Conservation (phyloP, 2,797 vertebrate genomes). For the Ceryle rudis region DNA sequence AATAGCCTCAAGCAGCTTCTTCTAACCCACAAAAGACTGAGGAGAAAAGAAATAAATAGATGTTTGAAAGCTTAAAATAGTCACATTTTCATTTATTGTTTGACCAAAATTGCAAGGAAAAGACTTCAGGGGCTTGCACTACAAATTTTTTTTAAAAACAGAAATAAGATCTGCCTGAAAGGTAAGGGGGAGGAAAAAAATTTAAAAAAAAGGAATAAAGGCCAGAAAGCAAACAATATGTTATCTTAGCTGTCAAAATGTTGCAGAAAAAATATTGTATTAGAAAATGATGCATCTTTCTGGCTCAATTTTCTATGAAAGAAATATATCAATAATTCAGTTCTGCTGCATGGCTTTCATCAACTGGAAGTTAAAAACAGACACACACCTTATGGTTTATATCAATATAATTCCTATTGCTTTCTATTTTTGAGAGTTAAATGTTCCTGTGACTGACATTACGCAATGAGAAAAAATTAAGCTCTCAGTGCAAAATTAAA, state of each 20-base stretch:
- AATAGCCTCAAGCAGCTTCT: conserved; percentile 7
- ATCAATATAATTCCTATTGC: background rate
- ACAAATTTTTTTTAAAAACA: background rate
- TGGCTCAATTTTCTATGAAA: background rate
- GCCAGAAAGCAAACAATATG: background rate
- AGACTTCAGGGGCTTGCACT: background rate
- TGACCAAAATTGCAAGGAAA: conserved; percentile 11
- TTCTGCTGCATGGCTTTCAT: background rate
- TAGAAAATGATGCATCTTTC: background rate
- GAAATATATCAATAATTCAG: background rate
- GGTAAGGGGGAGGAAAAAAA: background rate
- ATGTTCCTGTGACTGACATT: background rate
- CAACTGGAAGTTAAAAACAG: background rate
- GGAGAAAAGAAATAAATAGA: background rate
- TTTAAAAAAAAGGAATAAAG: background rate
- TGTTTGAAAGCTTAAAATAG: conserved; percentile 3
- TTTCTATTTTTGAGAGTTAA: background rate
- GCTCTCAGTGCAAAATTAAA: background rate
- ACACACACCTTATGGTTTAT: background rate
- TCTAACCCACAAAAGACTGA: background rate
- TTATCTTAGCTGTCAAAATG: background rate
- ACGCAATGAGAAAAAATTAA: background rate
- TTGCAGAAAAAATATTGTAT: background rate
- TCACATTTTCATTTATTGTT: conserved; percentile 10
- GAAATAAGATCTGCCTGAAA: background rate